These are phyloP conservation scores for Drosophila tsacasi DNA, from an alignment of 1,140 invertebrate species.

Conservation along the genomic window DNA sequence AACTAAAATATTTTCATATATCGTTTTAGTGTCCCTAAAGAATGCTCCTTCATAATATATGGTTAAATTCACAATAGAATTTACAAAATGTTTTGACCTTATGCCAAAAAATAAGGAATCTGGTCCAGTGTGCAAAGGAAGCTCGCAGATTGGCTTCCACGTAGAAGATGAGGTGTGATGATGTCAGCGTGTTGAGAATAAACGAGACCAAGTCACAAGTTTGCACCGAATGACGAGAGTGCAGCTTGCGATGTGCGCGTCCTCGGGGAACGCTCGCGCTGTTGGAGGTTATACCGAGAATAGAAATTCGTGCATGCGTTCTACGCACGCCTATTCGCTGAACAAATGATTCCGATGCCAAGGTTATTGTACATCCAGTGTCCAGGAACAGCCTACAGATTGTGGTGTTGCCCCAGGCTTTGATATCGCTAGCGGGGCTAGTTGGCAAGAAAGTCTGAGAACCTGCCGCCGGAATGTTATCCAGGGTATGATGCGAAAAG, in stretches of 20 bases:
- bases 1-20: no score
- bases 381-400: background rate
- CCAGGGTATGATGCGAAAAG: background rate
- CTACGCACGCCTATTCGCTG: background rate
- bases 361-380: conserved; percentile 1
- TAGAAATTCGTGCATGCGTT: background rate
- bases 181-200: background rate
- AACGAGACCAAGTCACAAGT: background rate
- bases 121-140: no score
- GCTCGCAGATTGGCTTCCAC: no score
- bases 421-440: background rate
- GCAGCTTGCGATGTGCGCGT: background rate
- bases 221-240: background rate
- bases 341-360: background rate
- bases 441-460: background rate
- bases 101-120: no score
- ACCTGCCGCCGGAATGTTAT: background rate
- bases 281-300: background rate
- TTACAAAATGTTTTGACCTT: no score
- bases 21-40: no score
- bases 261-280: no score
- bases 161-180: no score
- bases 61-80: no score
- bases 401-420: background rate
- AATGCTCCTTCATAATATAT: no score